Evolutionary conservation across 2,797 vertebrate genomes (phyloP).

Genomic region (Hemitrygon akajei): DNA sequence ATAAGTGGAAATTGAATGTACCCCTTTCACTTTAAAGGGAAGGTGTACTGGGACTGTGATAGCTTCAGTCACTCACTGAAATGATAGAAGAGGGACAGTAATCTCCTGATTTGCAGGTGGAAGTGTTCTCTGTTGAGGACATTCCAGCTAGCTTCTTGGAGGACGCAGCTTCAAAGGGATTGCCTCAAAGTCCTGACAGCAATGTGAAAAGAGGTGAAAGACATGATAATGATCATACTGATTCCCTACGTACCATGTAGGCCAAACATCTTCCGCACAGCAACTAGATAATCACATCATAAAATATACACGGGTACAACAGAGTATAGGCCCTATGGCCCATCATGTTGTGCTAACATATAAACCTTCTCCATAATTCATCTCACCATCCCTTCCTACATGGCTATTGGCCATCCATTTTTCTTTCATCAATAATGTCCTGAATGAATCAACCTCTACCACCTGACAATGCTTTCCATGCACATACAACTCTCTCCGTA

Average conservation of each 20-base stretch:
- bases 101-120: neutral
- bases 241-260: neutral
- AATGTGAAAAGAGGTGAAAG: neutral
- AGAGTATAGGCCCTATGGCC: no score
- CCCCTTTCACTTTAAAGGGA: neutral
- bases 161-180: neutral
- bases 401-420: no score
- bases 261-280: neutral
- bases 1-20: neutral
- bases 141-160: neutral
- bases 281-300: neutral
- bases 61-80: neutral
- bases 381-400: no score
- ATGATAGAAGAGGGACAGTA: neutral
- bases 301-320: neutral
- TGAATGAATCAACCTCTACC: no score
- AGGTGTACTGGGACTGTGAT: neutral
- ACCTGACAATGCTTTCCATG: no score
- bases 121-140: neutral
- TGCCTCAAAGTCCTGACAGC: neutral
- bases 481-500: no score
- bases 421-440: no score
- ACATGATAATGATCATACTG: neutral
- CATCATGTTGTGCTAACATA: no score
- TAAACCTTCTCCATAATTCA: no score